A percentile compares a stretch with the other conserved stretches of the same genome.
These are phyloP conservation scores for Typhlomys cinereus DNA, from an alignment of 2,113 vertebrate species.

Conservation along the genomic window DNA sequence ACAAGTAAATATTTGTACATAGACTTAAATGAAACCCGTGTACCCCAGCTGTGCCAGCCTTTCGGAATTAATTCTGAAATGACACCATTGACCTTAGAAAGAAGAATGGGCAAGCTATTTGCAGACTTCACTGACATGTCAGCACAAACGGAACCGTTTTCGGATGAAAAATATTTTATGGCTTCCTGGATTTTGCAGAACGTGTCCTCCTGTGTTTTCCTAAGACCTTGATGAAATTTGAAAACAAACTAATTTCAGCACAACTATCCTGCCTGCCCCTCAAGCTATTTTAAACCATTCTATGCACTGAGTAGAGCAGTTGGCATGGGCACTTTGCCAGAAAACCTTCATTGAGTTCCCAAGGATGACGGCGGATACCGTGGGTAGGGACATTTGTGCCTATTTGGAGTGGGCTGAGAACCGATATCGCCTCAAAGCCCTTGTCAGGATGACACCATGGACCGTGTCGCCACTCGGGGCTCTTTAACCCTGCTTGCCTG, in stretches of 20 bases:
- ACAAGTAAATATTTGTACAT: not conserved
- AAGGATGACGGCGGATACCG: not conserved
- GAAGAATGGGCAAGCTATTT: conserved; percentile 46
- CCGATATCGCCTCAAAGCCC: not conserved
- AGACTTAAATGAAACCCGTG: not conserved
- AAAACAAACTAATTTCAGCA: conserved; percentile 49
- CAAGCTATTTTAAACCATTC: conserved; percentile 30
- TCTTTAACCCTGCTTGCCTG: not conserved
- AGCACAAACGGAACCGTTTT: conserved; percentile 25
- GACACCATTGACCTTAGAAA: not conserved
- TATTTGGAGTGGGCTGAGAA: not conserved
- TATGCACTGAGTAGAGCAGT: not conserved
- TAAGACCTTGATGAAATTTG: conserved; percentile 39
- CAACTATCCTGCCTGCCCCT: not conserved
- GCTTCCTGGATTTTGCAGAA: conserved; percentile 56
- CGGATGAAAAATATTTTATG: conserved; percentile 54
- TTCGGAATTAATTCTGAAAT: conserved; percentile 47
- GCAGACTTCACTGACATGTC: conserved; percentile 17
- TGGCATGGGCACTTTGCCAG: conserved; percentile 29
- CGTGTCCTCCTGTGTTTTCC: conserved; percentile 51
- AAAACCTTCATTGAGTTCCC: conserved; percentile 42
- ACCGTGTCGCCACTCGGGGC: not conserved
- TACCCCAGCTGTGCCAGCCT: not conserved
- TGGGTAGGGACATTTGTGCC: not conserved
- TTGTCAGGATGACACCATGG: not conserved